Evolutionary conservation across 2,113 vertebrate genomes (phyloP), one percentile per base, ranked within the genome.

Genomic region (Sander lucioperca): DNA sequence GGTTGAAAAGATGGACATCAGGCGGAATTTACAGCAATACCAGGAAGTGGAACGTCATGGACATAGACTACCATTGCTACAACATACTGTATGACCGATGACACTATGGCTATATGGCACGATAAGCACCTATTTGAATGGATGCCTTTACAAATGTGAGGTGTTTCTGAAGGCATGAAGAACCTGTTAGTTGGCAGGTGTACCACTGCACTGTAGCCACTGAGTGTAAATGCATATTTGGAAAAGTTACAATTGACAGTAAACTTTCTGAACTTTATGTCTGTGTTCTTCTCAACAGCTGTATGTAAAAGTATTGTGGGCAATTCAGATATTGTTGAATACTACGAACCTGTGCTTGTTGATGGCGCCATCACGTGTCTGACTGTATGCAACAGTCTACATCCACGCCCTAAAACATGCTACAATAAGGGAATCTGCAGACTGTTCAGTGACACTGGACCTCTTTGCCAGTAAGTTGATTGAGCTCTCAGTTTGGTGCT

Each of bases 391-490:
- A 1, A 30, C 21, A 0, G 0, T n/a, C 18, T 0, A 1, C 82
- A 81, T 58, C 0, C 9, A 2, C 0, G 0, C 1, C 1, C 0
- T 5, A 59, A 58, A 65, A 23, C 0, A 33, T 87, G 86, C 82
- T 43, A 53, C 64, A 27, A 67, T 4, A 23, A 58, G 1, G 86
- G 86, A 66, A 5, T 0, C 10, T 87, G 86, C 53, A 78, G 5
- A 21, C 5, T 87, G 21, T 74, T 27, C 74, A 48, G 2, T 19
- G 12, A 3, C 2, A 12, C 0, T 25, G 86, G 77, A 70, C 18
- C 51, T 25, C 1, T 23, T 33, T 87, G 86, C 67, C 3, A 59
- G 86, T 87, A 81, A 18, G 86, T 70, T 50, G 0, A 39, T 4
- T 25, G 21, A 10, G 16, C 10, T 58, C 9, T 56, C 10, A 18